Evolutionary conservation across 2,797 vertebrate genomes (phyloP), one percentile per base, ranked within the genome.

Genomic region (Allobates femoralis): DNA sequence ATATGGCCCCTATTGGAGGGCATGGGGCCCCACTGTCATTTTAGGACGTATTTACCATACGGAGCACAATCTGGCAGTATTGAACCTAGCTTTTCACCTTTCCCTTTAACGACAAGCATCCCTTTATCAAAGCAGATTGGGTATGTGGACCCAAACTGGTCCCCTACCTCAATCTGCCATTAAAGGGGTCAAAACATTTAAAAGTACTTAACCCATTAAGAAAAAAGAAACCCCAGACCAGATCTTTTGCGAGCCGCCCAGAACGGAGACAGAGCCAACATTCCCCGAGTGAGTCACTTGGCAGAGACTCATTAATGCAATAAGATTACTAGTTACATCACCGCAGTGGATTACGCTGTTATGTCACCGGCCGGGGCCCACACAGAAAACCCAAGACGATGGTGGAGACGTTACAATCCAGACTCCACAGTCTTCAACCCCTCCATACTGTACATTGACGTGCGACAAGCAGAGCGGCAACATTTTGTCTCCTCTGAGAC

Each of bases 321-420:
- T 41, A 23, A 74, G 86, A 81, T 81, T 85, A 85, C 67, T 23
- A 78, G 77, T 88, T 88, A 88, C 86, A 88, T 88, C 86, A 88
- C 69, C 18, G 14, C 32, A 58, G 58, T 55, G 67, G 82, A 85
- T 81, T 88, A 62, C 66, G 26, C n/a, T 7, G 77, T 79, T 85
- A 81, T 81, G 86, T 85, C 83, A 85, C 86, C 21, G 77, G 69
- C 82, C 64, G 26, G n/a, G 69, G 77, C 76, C 75, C 86, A 79
- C 77, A 81, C 69, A 79, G 28, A 37, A 75, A 34, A 28, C 74
- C 66, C 1, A 21, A 11, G 53, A 23, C n/a, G 7, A 5, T 6
- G 10, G 37, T 2, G 46, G 30, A 32, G 19, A 21, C 84, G 37
- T 15, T 7, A 10, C 14, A 66, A 3, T 51, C 15, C 55, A 23